Evolutionary conservation across 2,888 invertebrate genomes (phyloP).

Genomic region (Orchesella flavescens): DNA sequence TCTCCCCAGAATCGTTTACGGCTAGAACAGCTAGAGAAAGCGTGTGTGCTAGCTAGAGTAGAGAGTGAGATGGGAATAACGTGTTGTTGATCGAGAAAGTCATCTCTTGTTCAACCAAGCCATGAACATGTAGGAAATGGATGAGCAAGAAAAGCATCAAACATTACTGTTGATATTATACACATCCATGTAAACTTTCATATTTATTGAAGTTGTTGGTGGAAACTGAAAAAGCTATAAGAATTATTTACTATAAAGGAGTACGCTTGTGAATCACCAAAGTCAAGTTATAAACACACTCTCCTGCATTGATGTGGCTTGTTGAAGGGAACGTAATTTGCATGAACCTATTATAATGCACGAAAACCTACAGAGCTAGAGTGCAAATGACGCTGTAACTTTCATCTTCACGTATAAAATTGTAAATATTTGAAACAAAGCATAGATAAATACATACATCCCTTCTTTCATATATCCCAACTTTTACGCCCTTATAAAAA

Average conservation of each 20-base stretch:
- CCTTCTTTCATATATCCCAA: too few relatives aligned
- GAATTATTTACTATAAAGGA: conserved; percentile 9
- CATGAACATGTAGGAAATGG: conserved; percentile 26
- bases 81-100: conserved; percentile 16
- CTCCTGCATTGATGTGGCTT: neutral
- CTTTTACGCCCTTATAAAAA: too few relatives aligned
- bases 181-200: conserved; percentile 15
- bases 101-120: conserved; percentile 17
- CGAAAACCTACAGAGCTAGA: neutral
- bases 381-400: conserved; percentile 29
- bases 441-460: neutral
- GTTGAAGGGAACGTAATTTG: conserved; percentile 7
- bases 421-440: conserved; percentile 26
- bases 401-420: conserved; percentile 15
- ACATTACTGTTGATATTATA: conserved; percentile 23
- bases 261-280: conserved; percentile 1
- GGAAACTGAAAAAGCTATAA: conserved; percentile 13
- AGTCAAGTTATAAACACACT: neutral
- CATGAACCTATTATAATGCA: conserved; percentile 10
- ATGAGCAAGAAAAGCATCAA: conserved; percentile 26
- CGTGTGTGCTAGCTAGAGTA: neutral
- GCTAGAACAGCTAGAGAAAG: neutral
- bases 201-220: conserved; percentile 42
- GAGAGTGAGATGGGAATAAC: neutral
- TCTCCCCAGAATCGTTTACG: neutral